Base-by-base conservation (phyloP, 1,140 invertebrate genomes). In the Brachionus koreanus region DNA sequence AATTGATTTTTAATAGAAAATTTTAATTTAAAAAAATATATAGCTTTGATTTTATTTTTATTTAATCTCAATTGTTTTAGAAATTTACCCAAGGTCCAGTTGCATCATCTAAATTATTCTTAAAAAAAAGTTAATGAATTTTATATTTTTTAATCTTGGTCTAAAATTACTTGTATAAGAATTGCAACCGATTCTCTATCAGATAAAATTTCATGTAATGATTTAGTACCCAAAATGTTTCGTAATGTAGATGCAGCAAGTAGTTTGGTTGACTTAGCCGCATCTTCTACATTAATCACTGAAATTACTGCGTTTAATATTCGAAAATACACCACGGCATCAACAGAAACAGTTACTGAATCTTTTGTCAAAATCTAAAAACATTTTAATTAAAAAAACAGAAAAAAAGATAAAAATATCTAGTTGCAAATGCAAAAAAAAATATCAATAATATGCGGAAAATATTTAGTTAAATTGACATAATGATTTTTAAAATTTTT, bases 201-300 rank as follows among this genome's bases (percentile, higher is more conserved):
- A 13, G 82, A 82, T 3, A 82, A 13, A 13, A 82, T 82, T 52
- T 82, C 82, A 65, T 82, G 82, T 42, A 82, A 63, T 35, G 63
- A 69, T 35, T 74, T 82, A 2, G 82, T 82, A 12, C 82, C 82
- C 9, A 82, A 49, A 9, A 84, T 77, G 63, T 84, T 84, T 35
- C 84, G 19, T 19, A 84, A 65, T 13, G 67, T 83, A 29, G 83
- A 83, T 25, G 84, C 84, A n/a, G 74, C 82, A 13, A 84, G 39
- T n/a, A 83, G 72, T 42, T 72, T 69, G 0, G 83, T 84, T 25
- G 82, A 75, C 16, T 82, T 46, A n/a, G 63, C 69, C 19, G 81
- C 67, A 57, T 84, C 83, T 46, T 84, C 84, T 10, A 84, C 83
- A 76, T 83, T 83, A 12, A 82, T 65, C 5, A 82, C 63, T 42